Base-by-base conservation (phyloP, 2,888 invertebrate species). In the Yponomeuta sedellus region DNA sequence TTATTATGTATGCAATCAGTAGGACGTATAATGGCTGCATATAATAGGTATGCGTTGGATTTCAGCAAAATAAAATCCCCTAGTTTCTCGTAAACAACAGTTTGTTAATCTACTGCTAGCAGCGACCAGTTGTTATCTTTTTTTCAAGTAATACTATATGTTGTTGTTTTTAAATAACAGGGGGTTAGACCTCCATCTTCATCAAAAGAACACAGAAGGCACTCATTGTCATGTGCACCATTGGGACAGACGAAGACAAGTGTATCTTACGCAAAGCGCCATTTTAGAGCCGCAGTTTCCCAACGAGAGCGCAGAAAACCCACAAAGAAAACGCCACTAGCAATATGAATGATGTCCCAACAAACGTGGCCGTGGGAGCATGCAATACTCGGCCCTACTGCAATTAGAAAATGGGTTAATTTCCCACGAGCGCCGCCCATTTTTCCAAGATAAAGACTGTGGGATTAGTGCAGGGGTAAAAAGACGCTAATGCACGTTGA, bases 291-390 rank as follows among this genome's bases (percentile, higher is more conserved):
- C 61, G 28, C 65, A 12, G 67, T 77, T 77, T 73, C 75, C 71
- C 73, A 77, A 76, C 34, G 44, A 16, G 44, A 52, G 44, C 56
- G 28, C 70, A 74, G 75, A 76, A 77, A 77, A 75, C 68, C 68
- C 40, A 63, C 70, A 67, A 72, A 70, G 76, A 76, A 76, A 77
- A 76, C 71, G 68, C 40, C 20, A 44, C 40, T 19, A 44, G 44
- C 64, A 64, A 56, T 64, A 64, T 64, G 64, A 56, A 25, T 57
- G 52, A 57, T 64, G 64, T 64, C 56, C 39, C 64, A 64, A 64
- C 63, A 12, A 12, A 28, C 22, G 28, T n/a, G 64, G 25, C 5
- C 64, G 64, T 64, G 64, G 25, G 64, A 64, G 0, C 25, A 56
- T 28, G 64, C 63, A 63, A 40, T 44, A 63, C 19, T 44, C 19